Conservation (phyloP, 1,140 invertebrate species). For the Odontomachus brunneus region DNA sequence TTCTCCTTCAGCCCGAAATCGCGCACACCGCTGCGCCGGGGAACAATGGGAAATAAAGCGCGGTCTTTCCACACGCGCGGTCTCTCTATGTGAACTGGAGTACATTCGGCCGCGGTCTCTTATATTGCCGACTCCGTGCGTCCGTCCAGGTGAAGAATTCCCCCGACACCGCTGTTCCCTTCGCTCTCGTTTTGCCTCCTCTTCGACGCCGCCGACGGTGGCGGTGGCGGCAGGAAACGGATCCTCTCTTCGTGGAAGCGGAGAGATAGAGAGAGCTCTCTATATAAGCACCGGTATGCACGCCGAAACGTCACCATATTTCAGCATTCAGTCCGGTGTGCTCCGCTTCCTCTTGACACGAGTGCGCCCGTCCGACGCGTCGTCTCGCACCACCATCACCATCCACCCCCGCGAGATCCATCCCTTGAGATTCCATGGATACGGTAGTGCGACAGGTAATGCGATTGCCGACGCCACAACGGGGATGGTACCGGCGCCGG, state of each 20-base stretch:
- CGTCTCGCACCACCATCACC: conserved; percentile 5
- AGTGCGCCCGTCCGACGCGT: conserved; percentile 16
- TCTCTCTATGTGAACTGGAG: conserved; percentile 76
- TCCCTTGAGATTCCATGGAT: conserved; percentile 72
- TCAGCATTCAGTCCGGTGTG: conserved; percentile 75
- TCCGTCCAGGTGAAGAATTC: not conserved
- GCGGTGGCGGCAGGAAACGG: conserved; percentile 66
- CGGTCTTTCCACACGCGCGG: conserved; percentile 77
- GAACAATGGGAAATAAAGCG: conserved; percentile 82
- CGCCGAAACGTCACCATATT: conserved; percentile 75
- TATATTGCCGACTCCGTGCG: conserved; percentile 9
- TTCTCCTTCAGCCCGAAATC: conserved; percentile 72
- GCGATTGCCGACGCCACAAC: not conserved
- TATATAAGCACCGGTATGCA: conserved; percentile 76
- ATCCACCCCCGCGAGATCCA: conserved; percentile 10
- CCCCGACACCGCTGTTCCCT: not conserved
- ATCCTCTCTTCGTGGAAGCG: conserved; percentile 62
- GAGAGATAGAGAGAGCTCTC: conserved; percentile 53
- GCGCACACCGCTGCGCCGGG: conserved; percentile 20
- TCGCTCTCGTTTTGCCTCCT: conserved; percentile 10
- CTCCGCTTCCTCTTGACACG: conserved; percentile 46
- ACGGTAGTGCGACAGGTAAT: conserved; percentile 80
- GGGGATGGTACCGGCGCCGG: not conserved
- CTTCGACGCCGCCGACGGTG: not conserved
- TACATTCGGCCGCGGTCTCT: conserved; percentile 41